Conservation (phyloP, 2,888 invertebrate species). For the Spodoptera exigua region DNA sequence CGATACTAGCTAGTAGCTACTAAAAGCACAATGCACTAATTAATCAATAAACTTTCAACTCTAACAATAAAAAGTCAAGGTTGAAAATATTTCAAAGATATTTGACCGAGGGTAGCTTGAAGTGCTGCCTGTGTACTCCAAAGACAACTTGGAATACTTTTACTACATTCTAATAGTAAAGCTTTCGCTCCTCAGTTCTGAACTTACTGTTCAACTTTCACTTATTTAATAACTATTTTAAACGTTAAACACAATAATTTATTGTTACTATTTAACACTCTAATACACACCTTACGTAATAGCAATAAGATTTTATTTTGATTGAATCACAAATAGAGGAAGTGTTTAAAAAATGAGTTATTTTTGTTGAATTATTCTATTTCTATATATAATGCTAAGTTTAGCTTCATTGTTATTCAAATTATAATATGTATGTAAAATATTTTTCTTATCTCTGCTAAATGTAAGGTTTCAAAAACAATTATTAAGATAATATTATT, state of each 20-base stretch:
- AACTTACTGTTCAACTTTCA: conserved; percentile 43
- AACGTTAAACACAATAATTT: conserved; percentile 36
- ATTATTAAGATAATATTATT: too few relatives aligned
- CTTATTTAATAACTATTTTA: conserved; percentile 36
- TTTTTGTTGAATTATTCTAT: neutral
- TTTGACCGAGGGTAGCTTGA: too few relatives aligned
- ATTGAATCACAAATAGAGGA: conserved; percentile 9
- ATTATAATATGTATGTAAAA: too few relatives aligned
- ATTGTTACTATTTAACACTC: conserved; percentile 5
- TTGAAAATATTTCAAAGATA: too few relatives aligned
- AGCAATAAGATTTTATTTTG: neutral
- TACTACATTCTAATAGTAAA: conserved; percentile 24
- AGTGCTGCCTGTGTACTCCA: neutral
- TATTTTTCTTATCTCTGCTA: too few relatives aligned
- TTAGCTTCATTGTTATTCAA: too few relatives aligned
- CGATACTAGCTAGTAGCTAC: too few relatives aligned
- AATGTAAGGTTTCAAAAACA: too few relatives aligned
- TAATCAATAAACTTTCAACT: too few relatives aligned
- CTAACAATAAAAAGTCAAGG: too few relatives aligned
- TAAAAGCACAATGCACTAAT: too few relatives aligned
- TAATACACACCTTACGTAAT: conserved; percentile 28
- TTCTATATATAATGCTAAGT: neutral
- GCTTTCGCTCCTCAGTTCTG: conserved; percentile 31
- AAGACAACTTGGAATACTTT: conserved; percentile 34
- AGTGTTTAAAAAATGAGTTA: conserved; percentile 1